Evolutionary conservation across 2,797 vertebrate genomes (phyloP).

Genomic region (Balearica regulorum): DNA sequence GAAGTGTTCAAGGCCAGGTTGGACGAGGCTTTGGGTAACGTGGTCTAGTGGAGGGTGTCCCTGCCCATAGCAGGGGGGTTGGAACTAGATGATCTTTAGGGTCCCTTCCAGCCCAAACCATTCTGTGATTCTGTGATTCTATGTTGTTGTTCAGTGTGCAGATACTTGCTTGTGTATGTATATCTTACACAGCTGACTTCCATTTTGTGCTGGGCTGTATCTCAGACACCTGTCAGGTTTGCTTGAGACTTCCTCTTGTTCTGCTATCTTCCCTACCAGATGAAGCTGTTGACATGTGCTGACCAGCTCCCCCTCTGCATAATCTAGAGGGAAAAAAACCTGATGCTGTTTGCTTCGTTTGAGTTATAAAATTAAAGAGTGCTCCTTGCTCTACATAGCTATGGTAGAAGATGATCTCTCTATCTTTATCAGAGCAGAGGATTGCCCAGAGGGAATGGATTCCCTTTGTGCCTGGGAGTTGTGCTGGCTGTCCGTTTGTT

Average conservation of each 20-base stretch:
- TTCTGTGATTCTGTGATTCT: too few relatives aligned
- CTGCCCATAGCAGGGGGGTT: too few relatives aligned
- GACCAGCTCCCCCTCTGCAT: not conserved
- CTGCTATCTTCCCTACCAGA: not conserved
- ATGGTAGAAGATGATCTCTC: not conserved
- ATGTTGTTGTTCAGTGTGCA: not conserved
- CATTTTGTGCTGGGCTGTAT: not conserved
- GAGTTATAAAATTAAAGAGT: not conserved
- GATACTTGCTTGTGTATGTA: not conserved
- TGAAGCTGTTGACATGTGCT: not conserved
- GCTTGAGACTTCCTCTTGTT: not conserved
- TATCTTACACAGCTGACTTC: not conserved
- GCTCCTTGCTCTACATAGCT: not conserved
- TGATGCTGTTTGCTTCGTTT: not conserved
- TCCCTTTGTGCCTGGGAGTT: not conserved
- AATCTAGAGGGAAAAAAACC: fast-evolving
- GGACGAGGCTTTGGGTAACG: too few relatives aligned
- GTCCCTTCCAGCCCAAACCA: too few relatives aligned
- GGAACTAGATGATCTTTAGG: too few relatives aligned
- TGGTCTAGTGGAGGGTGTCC: too few relatives aligned
- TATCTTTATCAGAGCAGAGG: not conserved
- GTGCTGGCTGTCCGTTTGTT: not conserved
- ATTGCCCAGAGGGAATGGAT: not conserved
- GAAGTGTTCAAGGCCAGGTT: too few relatives aligned
- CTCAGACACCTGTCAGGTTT: not conserved